These are phyloP conservation scores for Drosophila neocordata DNA, from an alignment of 1,140 invertebrate species.

Conservation along the genomic window DNA sequence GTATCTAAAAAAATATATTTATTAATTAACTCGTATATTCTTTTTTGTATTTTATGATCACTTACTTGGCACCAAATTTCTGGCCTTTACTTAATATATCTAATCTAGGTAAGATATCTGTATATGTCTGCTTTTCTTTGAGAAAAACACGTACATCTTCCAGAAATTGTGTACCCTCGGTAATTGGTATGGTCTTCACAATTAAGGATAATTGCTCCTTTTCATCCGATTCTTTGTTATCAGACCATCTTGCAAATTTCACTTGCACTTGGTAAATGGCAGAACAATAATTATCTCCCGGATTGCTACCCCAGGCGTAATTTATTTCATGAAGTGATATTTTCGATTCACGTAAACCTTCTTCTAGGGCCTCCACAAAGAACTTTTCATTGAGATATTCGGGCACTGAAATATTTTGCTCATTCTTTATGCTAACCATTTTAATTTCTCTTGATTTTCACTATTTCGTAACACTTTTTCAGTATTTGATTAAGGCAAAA, in stretches of 20 bases:
- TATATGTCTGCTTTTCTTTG: constrained; percentile 75
- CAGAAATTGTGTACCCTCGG: constrained; percentile 61
- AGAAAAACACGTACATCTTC: constrained; percentile 72
- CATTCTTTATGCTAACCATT: constrained; percentile 65
- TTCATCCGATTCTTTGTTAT: constrained; percentile 25
- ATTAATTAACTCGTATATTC: neutral
- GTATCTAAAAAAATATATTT: constrained; percentile 81
- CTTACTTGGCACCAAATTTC: constrained; percentile 70
- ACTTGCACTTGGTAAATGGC: constrained; percentile 66
- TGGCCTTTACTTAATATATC: constrained; percentile 57
- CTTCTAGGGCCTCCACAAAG: constrained; percentile 67
- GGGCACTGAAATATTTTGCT: constrained; percentile 59
- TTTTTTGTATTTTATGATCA: neutral
- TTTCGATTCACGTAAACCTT: constrained; percentile 64
- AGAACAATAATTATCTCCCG: constrained; percentile 77
- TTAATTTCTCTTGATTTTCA: neutral
- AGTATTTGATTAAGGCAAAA: neutral
- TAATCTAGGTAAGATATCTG: constrained; percentile 65
- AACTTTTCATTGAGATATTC: constrained; percentile 66
- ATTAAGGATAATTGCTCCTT: constrained; percentile 63
- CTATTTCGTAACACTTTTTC: neutral
- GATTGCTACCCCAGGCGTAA: constrained; percentile 76
- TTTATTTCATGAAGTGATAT: constrained; percentile 56
- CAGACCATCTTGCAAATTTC: constrained; percentile 45
- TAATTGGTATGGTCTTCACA: constrained; percentile 75